A percentile compares a stretch with the other conserved stretches of the same genome.
Evolutionary conservation across 2,113 vertebrate genomes (phyloP).

Genomic region (Puntigrus tetrazona): DNA sequence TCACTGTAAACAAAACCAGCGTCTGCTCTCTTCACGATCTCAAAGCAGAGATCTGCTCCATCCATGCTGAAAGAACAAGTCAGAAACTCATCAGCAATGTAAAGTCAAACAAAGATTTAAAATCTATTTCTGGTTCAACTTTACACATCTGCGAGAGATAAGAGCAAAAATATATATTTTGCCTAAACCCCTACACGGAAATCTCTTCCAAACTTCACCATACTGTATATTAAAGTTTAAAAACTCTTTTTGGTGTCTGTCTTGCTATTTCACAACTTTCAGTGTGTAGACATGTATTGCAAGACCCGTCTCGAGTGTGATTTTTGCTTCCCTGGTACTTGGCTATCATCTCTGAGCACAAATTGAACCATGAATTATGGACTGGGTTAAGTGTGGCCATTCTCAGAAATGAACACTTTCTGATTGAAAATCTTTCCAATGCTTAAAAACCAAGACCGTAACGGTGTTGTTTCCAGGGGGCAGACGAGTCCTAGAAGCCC

Average conservation of each 20-base stretch:
- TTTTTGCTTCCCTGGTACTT: not conserved
- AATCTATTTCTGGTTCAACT: not conserved
- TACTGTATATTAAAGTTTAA: not conserved
- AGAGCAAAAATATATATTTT: not conserved
- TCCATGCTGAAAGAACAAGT: constrained; percentile 80
- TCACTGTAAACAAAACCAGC: constrained; percentile 94
- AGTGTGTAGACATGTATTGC: not conserved
- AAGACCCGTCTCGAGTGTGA: not conserved
- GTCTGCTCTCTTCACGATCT: constrained; percentile 91
- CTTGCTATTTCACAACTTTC: not conserved
- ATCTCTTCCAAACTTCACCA: not conserved
- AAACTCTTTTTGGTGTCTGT: not conserved
- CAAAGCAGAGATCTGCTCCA: constrained; percentile 91
- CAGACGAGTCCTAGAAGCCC: not conserved
- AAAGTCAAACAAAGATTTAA: not conserved
- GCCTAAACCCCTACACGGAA: not conserved
- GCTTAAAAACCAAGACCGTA: not conserved
- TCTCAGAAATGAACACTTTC: not conserved
- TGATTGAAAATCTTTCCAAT: not conserved
- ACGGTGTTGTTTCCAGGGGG: not conserved
- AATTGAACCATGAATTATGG: not conserved
- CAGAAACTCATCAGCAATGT: not conserved
- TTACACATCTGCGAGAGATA: not conserved
- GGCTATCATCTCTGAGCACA: not conserved
- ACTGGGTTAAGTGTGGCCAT: not conserved